A percentile compares a stretch with the other conserved stretches of the same genome.
Evolutionary conservation across 2,888 invertebrate species (phyloP).

Genomic region (Athalia circularis): DNA sequence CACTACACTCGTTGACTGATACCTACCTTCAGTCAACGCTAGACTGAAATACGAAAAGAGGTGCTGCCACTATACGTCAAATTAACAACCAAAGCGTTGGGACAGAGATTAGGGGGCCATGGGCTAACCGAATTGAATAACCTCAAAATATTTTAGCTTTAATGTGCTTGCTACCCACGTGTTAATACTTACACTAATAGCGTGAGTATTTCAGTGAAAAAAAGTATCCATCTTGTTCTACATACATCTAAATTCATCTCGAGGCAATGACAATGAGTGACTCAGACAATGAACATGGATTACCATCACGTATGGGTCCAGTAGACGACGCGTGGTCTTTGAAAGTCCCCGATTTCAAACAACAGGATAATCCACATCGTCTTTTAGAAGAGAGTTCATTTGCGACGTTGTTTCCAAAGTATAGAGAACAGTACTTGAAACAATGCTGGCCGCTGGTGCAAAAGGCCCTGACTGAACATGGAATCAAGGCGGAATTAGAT

Average conservation of each 20-base stretch:
- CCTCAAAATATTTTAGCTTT: neutral
- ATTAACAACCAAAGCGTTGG: neutral
- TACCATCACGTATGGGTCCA: slow-evolving; percentile 74
- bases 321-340: slow-evolving; percentile 91
- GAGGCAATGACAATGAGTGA: slow-evolving; percentile 62
- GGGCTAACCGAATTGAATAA: slow-evolving; percentile 1
- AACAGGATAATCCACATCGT: slow-evolving; percentile 92
- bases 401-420: slow-evolving; percentile 97
- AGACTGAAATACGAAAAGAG: neutral
- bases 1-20: too few species aligned
- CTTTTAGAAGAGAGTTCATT: slow-evolving; percentile 96
- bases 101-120: neutral
- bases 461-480: slow-evolving; percentile 87
- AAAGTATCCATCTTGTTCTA: too few species aligned
- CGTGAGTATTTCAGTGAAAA: neutral
- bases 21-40: too few species aligned
- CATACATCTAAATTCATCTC: too few species aligned
- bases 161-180: neutral
- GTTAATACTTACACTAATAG: neutral
- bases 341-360: slow-evolving; percentile 91
- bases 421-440: slow-evolving; percentile 95
- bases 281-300: slow-evolving; percentile 66
- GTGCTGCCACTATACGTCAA: neutral
- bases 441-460: slow-evolving; percentile 97
- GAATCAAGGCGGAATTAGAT: slow-evolving; percentile 91